phyloP scores from a whole-genome alignment of 2,888 invertebrate genomes.

The Tipula lateralis region DNA sequence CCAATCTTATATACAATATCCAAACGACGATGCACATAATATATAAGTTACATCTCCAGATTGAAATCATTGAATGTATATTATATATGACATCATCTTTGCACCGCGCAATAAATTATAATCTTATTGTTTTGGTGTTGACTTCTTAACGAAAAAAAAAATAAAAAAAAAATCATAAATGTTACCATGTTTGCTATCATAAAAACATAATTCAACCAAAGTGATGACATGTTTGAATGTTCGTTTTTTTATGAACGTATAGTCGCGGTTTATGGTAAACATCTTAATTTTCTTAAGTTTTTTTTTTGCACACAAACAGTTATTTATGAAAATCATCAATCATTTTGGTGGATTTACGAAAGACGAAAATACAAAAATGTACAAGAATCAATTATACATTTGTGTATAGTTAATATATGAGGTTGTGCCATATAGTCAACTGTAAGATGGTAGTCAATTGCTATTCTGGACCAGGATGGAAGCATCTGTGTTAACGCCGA shows the following conservation, averaged over 20 bases:
- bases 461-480: too few species aligned
- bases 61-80: not conserved
- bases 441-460: too few species aligned
- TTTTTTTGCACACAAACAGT: constrained; percentile 7
- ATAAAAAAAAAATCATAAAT: not conserved
- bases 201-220: constrained; percentile 14
- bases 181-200: constrained; percentile 9
- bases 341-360: not conserved
- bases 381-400: not conserved
- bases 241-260: not conserved
- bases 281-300: not conserved
- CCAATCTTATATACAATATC: not conserved
- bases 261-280: constrained; percentile 7
- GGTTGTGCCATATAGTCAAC: too few species aligned
- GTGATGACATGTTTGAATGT: constrained; percentile 1
- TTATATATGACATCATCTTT: not conserved
- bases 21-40: not conserved
- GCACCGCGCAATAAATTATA: not conserved
- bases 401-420: too few species aligned
- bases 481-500: too few species aligned
- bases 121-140: not conserved
- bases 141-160: not conserved
- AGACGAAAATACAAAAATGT: not conserved
- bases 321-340: constrained; percentile 19
- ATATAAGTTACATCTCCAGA: not conserved